Base-by-base conservation (phyloP, 1,140 invertebrate species). In the Cataglyphis hispanica region DNA sequence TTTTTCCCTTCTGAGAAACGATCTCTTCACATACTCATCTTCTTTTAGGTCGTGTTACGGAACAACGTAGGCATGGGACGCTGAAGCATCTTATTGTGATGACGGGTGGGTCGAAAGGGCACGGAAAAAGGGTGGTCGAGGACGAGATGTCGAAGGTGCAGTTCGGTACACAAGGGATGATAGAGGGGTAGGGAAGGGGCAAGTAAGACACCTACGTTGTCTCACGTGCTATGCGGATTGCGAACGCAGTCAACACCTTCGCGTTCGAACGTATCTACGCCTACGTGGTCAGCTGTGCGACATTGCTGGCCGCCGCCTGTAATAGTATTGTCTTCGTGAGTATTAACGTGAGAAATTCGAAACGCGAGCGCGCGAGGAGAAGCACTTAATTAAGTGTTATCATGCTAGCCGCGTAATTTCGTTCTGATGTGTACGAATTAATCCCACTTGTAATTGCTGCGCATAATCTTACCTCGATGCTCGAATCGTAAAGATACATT, bases 361-460 rank as follows among this genome's bases (percentile, higher is more conserved):
- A 78, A 85, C 64, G 43, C 58, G 76, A 4, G 1, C 64, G 56
- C 43, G 76, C 58, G 50, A 84, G 67, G 58, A 84, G 84, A 60
- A 69, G 50, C 64, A 81, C 88, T 89, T 85, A 80, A 89, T 89
- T 87, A 87, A 89, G 63, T 75, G 66, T 85, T 89, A 85, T 87
- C 86, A 60, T 84, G 10, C 40, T 40, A 31, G 60, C 34, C 34
- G 53, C 19, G 69, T 87, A 89, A 89, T 87, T 89, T 83, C 58
- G 64, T 89, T 83, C 53, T 80, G 87, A 89, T 90, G 75, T 80
- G 72, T 83, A 60, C 61, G 72, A 84, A 89, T 90, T 90, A 89
- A 90, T 90, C 85, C 37, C 19, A 63, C 40, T 40, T 56, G 43
- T 78, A 50, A 50, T 50, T 16, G 74, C 37, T 50, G 25, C 60